Evolutionary conservation across 2,888 invertebrate species (phyloP).

Genomic region (Clitarchus hookeri): DNA sequence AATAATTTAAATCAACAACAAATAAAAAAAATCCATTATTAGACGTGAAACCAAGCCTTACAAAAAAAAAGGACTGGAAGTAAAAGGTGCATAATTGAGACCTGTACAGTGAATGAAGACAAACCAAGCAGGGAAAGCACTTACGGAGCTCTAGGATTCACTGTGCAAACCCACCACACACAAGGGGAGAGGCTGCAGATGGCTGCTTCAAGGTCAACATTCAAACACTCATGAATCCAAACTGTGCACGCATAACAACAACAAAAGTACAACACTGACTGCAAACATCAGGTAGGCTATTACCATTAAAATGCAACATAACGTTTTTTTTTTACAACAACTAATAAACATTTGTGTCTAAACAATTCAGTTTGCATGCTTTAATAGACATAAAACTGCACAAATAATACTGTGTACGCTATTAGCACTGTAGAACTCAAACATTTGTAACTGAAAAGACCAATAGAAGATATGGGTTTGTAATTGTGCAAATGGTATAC

Average conservation of each 20-base stretch:
- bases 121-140: background rate
- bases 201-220: background rate
- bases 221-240: background rate
- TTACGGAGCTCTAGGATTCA: background rate
- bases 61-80: too few relatives aligned
- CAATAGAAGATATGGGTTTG: background rate
- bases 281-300: background rate
- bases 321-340: background rate
- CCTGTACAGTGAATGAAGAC: slow-evolving; percentile 8
- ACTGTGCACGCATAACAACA: background rate
- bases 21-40: too few relatives aligned
- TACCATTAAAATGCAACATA: background rate
- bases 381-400: background rate
- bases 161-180: background rate
- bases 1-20: too few relatives aligned
- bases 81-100: background rate
- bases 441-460: background rate
- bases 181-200: background rate
- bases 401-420: background rate
- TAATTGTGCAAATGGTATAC: too few relatives aligned
- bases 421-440: background rate
- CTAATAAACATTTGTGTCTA: background rate
- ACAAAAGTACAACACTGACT: background rate
- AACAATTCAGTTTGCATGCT: background rate
- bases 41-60: too few relatives aligned